Evolutionary conservation across 2,888 invertebrate genomes (phyloP).

Genomic region (Ischnura elegans): DNA sequence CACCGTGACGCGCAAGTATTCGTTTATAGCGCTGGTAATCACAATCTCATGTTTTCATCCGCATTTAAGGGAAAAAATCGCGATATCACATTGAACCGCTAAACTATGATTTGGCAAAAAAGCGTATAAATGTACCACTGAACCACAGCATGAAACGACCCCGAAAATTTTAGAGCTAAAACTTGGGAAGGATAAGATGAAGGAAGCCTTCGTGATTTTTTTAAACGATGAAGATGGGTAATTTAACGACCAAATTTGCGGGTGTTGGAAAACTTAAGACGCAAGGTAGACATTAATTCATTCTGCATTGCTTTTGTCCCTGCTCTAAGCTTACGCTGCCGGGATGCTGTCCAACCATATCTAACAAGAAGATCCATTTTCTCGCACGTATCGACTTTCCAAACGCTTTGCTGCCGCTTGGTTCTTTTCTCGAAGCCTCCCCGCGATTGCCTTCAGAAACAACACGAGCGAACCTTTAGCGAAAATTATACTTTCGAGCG

Average conservation of each 20-base stretch:
- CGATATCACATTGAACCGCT: neutral
- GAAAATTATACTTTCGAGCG: constrained; percentile 56
- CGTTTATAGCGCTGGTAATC: neutral
- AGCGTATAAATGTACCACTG: neutral
- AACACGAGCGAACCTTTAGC: constrained; percentile 42
- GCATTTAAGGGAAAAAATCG: neutral
- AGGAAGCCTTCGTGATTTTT: too few species aligned
- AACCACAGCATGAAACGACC: too few species aligned
- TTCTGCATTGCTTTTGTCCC: neutral
- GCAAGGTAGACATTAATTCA: neutral
- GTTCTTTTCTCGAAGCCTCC: constrained; percentile 32
- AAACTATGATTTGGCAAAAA: neutral
- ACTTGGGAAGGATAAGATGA: too few species aligned
- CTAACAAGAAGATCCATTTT: neutral
- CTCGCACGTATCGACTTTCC: constrained; percentile 51
- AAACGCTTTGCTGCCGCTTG: constrained; percentile 22
- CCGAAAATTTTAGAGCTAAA: too few species aligned
- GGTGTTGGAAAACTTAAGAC: neutral
- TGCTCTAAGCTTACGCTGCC: neutral
- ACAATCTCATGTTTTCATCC: neutral
- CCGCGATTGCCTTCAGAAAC: constrained; percentile 30
- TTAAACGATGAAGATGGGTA: neutral
- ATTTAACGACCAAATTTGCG: neutral
- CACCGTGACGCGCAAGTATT: neutral
- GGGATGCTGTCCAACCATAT: neutral